phyloP scores from a whole-genome alignment of 2,888 invertebrate genomes.

The Pedicia rivosa region DNA sequence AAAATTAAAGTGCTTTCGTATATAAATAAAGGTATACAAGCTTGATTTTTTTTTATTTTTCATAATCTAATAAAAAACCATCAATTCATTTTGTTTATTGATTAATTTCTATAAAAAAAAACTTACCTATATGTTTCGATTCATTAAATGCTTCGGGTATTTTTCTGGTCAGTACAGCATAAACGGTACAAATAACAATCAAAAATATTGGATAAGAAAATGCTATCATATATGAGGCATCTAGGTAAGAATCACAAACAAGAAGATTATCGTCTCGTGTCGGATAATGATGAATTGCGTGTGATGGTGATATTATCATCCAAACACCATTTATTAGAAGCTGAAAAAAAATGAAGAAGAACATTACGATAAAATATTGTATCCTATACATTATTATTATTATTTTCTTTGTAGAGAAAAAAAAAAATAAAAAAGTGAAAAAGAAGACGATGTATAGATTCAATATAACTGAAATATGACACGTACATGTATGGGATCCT shows the following conservation, averaged over 20 bases:
- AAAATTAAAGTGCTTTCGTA: too few species aligned
- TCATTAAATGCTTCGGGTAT: slow-evolving; percentile 98
- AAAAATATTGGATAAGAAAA: slow-evolving; percentile 86
- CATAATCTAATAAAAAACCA: background rate
- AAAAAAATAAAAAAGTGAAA: too few species aligned
- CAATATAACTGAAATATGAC: too few species aligned
- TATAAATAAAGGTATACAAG: too few species aligned
- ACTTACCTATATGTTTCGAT: slow-evolving; percentile 86
- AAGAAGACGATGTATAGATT: too few species aligned
- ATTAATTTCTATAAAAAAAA: too few species aligned
- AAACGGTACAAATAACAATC: slow-evolving; percentile 85
- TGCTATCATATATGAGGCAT: slow-evolving; percentile 86
- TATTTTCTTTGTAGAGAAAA: background rate
- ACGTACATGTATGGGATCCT: too few species aligned
- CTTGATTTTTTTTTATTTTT: background rate
- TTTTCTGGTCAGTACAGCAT: slow-evolving; percentile 89
- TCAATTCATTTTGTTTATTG: background rate
- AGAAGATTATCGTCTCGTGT: slow-evolving; percentile 83
- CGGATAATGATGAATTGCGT: slow-evolving; percentile 80
- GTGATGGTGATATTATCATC: slow-evolving; percentile 82
- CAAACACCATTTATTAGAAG: slow-evolving; percentile 79
- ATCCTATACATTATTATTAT: background rate
- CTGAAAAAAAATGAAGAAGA: slow-evolving; percentile 27
- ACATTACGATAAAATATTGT: background rate
- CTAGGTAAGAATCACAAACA: slow-evolving; percentile 83